Percentiles rank a stretch among this genome's conserved stretches.
These are phyloP conservation scores for Lates calcarifer DNA, from an alignment of 2,113 vertebrate species.

Conservation along the genomic window DNA sequence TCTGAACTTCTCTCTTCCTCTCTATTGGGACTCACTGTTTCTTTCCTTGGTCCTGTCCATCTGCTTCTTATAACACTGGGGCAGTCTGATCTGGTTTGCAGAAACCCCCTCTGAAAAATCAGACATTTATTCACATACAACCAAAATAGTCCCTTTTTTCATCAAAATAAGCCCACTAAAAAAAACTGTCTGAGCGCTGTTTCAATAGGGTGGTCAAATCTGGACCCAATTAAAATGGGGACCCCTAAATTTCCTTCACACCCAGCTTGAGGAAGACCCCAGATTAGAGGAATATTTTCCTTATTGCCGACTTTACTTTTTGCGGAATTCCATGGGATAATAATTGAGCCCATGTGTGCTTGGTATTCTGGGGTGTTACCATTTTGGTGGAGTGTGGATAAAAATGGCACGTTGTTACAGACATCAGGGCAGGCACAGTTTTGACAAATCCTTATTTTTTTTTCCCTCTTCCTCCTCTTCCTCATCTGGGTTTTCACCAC, in stretches of 20 bases:
- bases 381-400: conserved; percentile 81
- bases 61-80: conserved; percentile 82
- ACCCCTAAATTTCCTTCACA: conserved; percentile 83
- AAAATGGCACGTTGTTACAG: conserved; percentile 88
- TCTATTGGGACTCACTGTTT: conserved; percentile 74
- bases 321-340: conserved; percentile 90
- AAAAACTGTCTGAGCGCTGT: conserved; percentile 49
- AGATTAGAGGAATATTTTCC: conserved; percentile 95
- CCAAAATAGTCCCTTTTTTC: conserved; percentile 72
- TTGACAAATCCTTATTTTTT: conserved; percentile 54
- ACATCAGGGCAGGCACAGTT: conserved; percentile 58
- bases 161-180: conserved; percentile 68
- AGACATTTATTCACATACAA: conserved; percentile 81
- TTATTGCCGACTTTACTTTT: conserved; percentile 92
- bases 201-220: conserved; percentile 79
- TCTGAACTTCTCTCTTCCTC: conserved; percentile 41
- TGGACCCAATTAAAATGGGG: conserved; percentile 81
- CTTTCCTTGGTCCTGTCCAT: conserved; percentile 79
- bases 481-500: conserved; percentile 69
- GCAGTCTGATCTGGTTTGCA: conserved; percentile 76
- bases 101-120: conserved; percentile 75
- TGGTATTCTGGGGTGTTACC: conserved; percentile 82
- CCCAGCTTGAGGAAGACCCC: conserved; percentile 85
- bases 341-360: conserved; percentile 94
- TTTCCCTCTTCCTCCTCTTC: conserved; percentile 51